These are phyloP conservation scores for Drosophila lini DNA, from an alignment of 1,140 invertebrate species.

Conservation along the genomic window DNA sequence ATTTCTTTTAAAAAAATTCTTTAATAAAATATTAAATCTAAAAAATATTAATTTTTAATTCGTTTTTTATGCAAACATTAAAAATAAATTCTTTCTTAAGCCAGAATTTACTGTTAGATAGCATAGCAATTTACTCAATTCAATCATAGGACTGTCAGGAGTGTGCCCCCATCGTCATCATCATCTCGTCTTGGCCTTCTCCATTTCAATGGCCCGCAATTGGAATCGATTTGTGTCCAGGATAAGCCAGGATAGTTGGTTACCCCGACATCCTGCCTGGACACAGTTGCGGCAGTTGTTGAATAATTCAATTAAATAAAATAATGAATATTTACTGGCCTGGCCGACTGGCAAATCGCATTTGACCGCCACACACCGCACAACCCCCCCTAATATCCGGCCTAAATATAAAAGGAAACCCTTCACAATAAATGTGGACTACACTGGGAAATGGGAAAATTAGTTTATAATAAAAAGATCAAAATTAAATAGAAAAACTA, in stretches of 20 bases:
- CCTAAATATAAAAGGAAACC: not conserved
- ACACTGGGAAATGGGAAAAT: not conserved
- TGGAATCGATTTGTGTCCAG: slow-evolving; percentile 32
- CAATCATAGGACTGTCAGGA: slow-evolving; percentile 42
- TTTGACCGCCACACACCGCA: slow-evolving; percentile 7
- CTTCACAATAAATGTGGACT: slow-evolving; percentile 1
- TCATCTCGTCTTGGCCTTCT: slow-evolving; percentile 28
- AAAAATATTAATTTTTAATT: too few relatives aligned
- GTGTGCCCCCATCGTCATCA: not conserved
- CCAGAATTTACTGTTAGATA: slow-evolving; percentile 2
- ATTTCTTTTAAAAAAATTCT: too few relatives aligned
- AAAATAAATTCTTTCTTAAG: not conserved
- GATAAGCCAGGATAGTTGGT: slow-evolving; percentile 17
- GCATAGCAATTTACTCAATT: slow-evolving; percentile 30
- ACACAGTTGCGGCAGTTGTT: slow-evolving; percentile 39
- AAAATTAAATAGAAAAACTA: not conserved
- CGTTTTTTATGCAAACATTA: too few relatives aligned
- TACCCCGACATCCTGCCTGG: slow-evolving; percentile 15
- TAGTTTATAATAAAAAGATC: not conserved
- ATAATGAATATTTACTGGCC: slow-evolving; percentile 74
- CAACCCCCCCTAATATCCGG: not conserved
- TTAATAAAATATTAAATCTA: too few relatives aligned
- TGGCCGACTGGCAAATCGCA: slow-evolving; percentile 36
- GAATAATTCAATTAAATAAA: slow-evolving; percentile 79
- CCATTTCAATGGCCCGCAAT: slow-evolving; percentile 36